A percentile compares a stretch with the other conserved stretches of the same genome.
Evolutionary conservation across 2,888 invertebrate species (phyloP).

Genomic region (Napeogenes sylphis): DNA sequence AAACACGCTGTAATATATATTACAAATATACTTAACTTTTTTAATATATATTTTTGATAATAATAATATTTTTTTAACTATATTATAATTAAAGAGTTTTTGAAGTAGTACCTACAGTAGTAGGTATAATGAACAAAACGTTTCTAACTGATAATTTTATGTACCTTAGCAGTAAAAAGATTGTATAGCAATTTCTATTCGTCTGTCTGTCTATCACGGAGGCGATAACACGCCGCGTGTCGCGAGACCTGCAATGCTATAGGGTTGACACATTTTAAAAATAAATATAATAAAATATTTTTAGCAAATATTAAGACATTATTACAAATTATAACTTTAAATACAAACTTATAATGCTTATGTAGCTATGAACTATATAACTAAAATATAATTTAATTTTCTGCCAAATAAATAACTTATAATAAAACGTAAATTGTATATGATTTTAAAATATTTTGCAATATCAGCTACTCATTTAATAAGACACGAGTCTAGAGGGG

Average conservation of each 20-base stretch:
- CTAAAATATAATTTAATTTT: not conserved
- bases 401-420: too few relatives aligned
- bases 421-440: not conserved
- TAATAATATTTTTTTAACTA: too few relatives aligned
- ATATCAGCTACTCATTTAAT: constrained; percentile 34
- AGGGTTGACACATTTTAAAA: constrained; percentile 52
- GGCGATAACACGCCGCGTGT: constrained; percentile 69
- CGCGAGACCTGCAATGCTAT: constrained; percentile 49
- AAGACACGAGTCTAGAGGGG: constrained; percentile 51
- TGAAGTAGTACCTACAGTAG: too few relatives aligned
- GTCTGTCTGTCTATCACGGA: constrained; percentile 53
- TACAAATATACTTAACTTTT: too few relatives aligned
- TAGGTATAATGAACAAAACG: constrained; percentile 10
- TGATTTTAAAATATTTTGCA: not conserved
- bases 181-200: constrained; percentile 60
- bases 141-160: constrained; percentile 38
- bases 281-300: not conserved
- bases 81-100: too few relatives aligned
- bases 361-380: too few relatives aligned
- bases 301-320: not conserved
- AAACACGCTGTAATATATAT: too few relatives aligned
- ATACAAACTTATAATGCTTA: too few relatives aligned
- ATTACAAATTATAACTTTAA: not conserved
- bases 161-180: constrained; percentile 48
- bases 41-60: too few relatives aligned